Base-by-base conservation (phyloP, 2,113 vertebrate genomes). In the Coryphaenoides rupestris region DNA sequence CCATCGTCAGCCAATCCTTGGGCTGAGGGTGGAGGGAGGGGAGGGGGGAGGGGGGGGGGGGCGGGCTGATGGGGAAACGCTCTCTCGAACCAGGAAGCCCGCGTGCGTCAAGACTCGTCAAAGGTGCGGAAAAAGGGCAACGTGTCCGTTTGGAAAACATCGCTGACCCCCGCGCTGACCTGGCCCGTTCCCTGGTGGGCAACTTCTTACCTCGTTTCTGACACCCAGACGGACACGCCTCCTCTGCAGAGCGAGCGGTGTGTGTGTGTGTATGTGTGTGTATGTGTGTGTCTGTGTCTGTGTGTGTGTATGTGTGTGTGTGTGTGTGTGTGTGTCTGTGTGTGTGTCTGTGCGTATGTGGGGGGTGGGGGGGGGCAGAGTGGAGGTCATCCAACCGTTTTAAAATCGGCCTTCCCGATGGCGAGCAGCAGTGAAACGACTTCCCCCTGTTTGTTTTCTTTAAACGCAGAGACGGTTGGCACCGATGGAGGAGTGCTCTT, bases 391-490 rank as follows among this genome's bases (percentile, higher is more conserved):
- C 65, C 60, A 72, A 65, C 57, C 75, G 79, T 77, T 76, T 83
- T 73, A 40, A 80, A 70, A 70, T 69, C 63, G 26, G 45, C 68
- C 72, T 56, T 63, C 47, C 58, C 71, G 71, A 85, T 76, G 74
- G 72, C 26, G 61, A 71, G 81, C 75, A 69, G 75, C 24, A 77
- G 74, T 76, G 66, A 85, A 86, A 84, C 80, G 63, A 83, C 83
- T 89, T 91, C 87, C 87, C 70, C 78, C 82, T 87, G 85, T 90
- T 89, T 91, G 79, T 92, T 92, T 82, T 89, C 79, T n/a, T 89
- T 89, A 49, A 75, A 81, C n/a, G n/a, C n/a, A 70, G 68, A 49
- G 66, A 57, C 46, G 66, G 61, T 80, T 74, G 77, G 80, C 71
- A 69, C 60, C 58, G 68, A 73, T 15, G 4, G 56, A 26, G 55